Percentiles rank a stretch among this genome's conserved stretches.
These are phyloP conservation scores for Scylla paramamosain DNA, from an alignment of 1,140 invertebrate genomes.

Conservation along the genomic window DNA sequence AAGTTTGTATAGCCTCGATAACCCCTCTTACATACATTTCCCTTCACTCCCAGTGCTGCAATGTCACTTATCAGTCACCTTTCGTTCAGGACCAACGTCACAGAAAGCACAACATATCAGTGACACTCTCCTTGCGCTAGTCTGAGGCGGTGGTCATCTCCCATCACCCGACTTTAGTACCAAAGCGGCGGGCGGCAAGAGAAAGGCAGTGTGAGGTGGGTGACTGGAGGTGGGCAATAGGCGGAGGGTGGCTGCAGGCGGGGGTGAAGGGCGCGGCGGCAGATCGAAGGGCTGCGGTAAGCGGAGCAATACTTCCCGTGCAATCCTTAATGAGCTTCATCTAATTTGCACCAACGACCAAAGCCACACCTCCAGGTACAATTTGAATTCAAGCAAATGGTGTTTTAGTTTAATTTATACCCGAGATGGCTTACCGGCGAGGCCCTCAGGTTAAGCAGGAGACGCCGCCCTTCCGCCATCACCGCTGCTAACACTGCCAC, in stretches of 20 bases:
- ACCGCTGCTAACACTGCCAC: background rate
- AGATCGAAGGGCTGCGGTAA: background rate
- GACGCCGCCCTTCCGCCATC: background rate
- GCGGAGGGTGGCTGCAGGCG: background rate
- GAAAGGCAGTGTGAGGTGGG: no score
- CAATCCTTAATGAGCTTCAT: background rate
- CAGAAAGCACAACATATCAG: no score
- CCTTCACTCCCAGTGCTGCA: no score
- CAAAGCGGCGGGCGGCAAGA: no score
- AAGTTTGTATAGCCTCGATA: no score
- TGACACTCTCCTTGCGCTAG: no score
- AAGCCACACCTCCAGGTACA: background rate
- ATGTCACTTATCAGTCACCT: no score
- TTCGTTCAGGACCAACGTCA: no score
- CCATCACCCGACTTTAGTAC: no score
- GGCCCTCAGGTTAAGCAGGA: background rate
- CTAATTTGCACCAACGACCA: conserved; percentile 36
- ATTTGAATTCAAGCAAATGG: conserved; percentile 23
- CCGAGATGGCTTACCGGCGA: background rate
- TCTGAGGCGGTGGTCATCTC: no score
- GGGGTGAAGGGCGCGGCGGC: background rate
- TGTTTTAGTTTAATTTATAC: conserved; percentile 5
- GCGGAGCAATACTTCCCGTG: background rate
- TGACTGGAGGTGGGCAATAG: background rate
- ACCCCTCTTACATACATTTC: no score